Evolutionary conservation across 2,797 vertebrate species (phyloP).

Genomic region (Urosaurus nigricauda): DNA sequence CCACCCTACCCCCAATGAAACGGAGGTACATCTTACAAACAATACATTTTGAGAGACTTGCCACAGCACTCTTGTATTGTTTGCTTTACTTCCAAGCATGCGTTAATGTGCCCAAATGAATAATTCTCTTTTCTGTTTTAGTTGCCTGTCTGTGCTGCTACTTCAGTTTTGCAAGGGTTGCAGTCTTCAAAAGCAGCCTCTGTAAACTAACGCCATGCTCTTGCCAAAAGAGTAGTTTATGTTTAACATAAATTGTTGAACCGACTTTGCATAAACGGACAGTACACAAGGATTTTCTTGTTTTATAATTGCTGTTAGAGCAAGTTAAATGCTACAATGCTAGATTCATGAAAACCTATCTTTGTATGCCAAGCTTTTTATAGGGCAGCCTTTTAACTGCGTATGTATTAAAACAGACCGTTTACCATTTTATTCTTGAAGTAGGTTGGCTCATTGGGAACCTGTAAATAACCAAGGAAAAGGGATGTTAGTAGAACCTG

Average conservation of each 20-base stretch:
- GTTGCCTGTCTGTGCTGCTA: not conserved
- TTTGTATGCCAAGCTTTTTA: not conserved
- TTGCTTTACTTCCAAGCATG: not conserved
- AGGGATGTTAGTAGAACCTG: not conserved
- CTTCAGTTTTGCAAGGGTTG: not conserved
- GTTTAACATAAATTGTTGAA: conserved; percentile 11
- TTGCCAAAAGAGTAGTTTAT: conserved; percentile 11
- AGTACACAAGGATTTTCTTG: conserved; percentile 20
- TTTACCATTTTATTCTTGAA: not conserved
- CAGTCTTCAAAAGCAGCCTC: not conserved
- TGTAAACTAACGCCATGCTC: not conserved
- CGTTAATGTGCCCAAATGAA: not conserved
- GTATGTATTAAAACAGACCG: not conserved
- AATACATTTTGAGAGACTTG: not conserved
- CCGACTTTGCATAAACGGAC: not conserved
- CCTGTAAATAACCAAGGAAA: not conserved
- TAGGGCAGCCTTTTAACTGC: not conserved
- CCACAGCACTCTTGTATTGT: not conserved
- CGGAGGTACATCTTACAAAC: no score
- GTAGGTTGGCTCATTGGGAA: not conserved
- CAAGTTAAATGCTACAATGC: not conserved
- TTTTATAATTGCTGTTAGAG: not conserved
- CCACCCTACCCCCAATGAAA: no score
- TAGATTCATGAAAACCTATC: not conserved
- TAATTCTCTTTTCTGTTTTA: not conserved